These are phyloP conservation scores for Trichogramma evanescens DNA, from an alignment of 2,888 invertebrate genomes.

Conservation along the genomic window DNA sequence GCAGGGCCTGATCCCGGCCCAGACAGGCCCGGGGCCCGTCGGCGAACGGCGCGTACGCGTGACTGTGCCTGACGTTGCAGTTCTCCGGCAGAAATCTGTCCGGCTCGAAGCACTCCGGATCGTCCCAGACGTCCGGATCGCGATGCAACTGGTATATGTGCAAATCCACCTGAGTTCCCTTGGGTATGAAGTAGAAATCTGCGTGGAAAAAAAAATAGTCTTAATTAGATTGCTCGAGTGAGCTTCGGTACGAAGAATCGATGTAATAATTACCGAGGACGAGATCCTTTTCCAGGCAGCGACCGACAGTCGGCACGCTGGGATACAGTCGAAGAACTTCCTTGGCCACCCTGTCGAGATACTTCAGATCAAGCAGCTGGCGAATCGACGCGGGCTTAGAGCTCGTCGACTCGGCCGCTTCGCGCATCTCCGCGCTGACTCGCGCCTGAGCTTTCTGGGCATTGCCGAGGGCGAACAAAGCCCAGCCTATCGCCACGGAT, in stretches of 20 bases:
- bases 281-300: constrained; percentile 47
- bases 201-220: constrained; percentile 22
- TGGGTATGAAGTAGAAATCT: constrained; percentile 45
- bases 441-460: constrained; percentile 49
- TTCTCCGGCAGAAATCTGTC: constrained; percentile 47
- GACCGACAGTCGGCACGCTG: constrained; percentile 50
- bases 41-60: constrained; percentile 39
- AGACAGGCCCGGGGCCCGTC: constrained; percentile 40
- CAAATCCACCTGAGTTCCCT: constrained; percentile 42
- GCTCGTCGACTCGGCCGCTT: constrained; percentile 40
- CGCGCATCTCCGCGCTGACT: constrained; percentile 44
- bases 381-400: constrained; percentile 33
- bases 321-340: constrained; percentile 55
- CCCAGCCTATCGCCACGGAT: constrained; percentile 50
- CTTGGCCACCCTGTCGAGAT: constrained; percentile 55
- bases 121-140: constrained; percentile 47
- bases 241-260: not conserved
- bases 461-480: constrained; percentile 49
- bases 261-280: constrained; percentile 37
- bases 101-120: constrained; percentile 49
- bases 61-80: constrained; percentile 31
- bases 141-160: constrained; percentile 49
- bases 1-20: constrained; percentile 32
- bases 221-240: not conserved
- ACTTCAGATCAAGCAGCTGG: constrained; percentile 46